A percentile compares a stretch with the other conserved stretches of the same genome.
phyloP scores from a whole-genome alignment of 2,797 vertebrate species.

The Zalophus californianus region DNA sequence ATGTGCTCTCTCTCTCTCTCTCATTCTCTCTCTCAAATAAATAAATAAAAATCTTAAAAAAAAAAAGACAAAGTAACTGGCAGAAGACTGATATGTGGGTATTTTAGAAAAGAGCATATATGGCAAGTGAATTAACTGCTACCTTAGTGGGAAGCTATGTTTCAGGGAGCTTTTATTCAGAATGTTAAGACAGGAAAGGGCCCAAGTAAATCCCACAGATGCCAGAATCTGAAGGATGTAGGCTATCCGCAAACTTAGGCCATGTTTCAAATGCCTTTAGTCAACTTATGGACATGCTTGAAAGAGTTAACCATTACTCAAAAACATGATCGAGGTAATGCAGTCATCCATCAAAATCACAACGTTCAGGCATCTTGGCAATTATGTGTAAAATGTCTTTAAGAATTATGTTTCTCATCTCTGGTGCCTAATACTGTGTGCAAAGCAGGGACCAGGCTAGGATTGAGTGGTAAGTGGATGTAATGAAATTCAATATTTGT shows the following conservation, averaged over 20 bases:
- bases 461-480: not conserved
- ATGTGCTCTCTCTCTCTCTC: too few species aligned
- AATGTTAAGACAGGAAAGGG: not conserved
- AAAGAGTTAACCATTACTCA: not conserved
- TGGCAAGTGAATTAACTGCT: not conserved
- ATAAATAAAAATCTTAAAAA: too few species aligned
- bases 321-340: conserved; percentile 1
- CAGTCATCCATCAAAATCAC: not conserved
- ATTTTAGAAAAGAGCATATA: conserved; percentile 26
- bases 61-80: not conserved
- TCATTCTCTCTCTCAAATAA: too few species aligned
- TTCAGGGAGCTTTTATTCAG: not conserved
- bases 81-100: not conserved
- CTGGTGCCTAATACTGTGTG: not conserved
- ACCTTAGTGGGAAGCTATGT: not conserved
- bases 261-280: not conserved
- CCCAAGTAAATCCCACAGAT: not conserved
- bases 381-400: not conserved
- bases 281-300: not conserved
- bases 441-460: not conserved
- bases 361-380: not conserved
- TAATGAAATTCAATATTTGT: not conserved
- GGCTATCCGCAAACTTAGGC: not conserved
- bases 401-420: not conserved
- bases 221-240: not conserved